Percentiles rank a stretch among this genome's conserved stretches.
phyloP scores from a whole-genome alignment of 1,140 invertebrate species.

The Sitophilus oryzae region DNA sequence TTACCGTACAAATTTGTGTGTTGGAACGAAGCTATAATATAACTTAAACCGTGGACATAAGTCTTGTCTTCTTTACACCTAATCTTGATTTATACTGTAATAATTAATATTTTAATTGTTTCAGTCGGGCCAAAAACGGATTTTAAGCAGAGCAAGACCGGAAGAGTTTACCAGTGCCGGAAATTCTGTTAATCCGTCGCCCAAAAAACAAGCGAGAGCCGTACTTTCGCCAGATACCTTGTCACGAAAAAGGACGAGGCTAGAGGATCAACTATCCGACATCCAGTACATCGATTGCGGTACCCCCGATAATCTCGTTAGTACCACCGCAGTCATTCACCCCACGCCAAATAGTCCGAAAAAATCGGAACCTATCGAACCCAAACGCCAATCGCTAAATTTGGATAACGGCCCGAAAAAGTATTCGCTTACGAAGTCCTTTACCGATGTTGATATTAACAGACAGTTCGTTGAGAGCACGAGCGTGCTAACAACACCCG shows the following conservation, averaged over 20 bases:
- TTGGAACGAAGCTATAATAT: too few species aligned
- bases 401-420: conserved; percentile 22
- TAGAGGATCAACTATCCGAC: conserved; percentile 57
- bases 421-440: conserved; percentile 31
- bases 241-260: conserved; percentile 51
- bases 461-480: conserved; percentile 22
- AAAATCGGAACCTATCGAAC: conserved; percentile 24
- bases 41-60: too few species aligned
- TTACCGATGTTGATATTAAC: conserved; percentile 34
- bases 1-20: too few species aligned
- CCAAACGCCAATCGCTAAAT: conserved; percentile 38
- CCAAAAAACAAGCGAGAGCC: conserved; percentile 51
- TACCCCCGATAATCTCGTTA: conserved; percentile 49
- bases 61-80: too few species aligned
- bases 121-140: conserved; percentile 35
- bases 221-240: conserved; percentile 44
- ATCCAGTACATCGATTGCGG: conserved; percentile 60
- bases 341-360: conserved; percentile 23
- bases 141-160: conserved; percentile 44
- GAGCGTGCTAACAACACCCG: conserved; percentile 31
- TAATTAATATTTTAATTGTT: too few species aligned
- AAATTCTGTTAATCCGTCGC: conserved; percentile 51
- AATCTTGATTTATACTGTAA: too few species aligned
- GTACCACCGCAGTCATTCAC: conserved; percentile 37
- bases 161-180: conserved; percentile 47